A percentile compares a stretch with the other conserved stretches of the same genome.
Conservation (phyloP, 2,113 vertebrate genomes). For the Melierax canorus region DNA sequence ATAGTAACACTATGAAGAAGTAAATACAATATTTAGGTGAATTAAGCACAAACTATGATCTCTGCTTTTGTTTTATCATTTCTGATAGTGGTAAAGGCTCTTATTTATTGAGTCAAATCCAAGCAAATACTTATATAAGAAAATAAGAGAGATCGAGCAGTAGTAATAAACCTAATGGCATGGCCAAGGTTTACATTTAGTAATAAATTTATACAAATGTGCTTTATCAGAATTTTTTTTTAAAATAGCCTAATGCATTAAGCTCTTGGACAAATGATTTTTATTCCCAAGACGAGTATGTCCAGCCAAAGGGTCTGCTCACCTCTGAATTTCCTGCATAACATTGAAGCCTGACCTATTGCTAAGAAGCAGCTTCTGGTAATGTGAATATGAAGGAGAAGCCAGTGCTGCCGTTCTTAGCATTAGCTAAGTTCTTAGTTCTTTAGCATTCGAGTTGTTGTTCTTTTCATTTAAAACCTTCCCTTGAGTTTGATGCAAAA, state of each 20-base stretch:
- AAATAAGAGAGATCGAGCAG: neutral
- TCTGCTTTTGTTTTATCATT: neutral
- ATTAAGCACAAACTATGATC: neutral
- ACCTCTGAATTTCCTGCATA: neutral
- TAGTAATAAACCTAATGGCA: neutral
- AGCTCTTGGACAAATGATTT: neutral
- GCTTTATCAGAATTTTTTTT: neutral
- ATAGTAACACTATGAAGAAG: neutral
- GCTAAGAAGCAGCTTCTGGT: neutral
- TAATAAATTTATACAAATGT: neutral
- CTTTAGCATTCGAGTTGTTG: neutral
- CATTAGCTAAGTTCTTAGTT: neutral
- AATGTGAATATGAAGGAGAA: neutral
- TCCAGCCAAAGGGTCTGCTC: neutral
- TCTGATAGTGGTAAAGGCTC: neutral
- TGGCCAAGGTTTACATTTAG: neutral
- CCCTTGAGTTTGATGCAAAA: neutral
- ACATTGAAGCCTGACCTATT: neutral
- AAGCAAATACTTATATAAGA: neutral
- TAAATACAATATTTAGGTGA: neutral
- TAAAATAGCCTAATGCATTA: neutral
- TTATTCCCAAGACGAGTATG: neutral
- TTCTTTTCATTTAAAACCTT: neutral
- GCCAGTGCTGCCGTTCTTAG: neutral
- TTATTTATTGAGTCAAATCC: neutral